Evolutionary conservation across 2,888 invertebrate species (phyloP).

Genomic region (Pollenia labialis): DNA sequence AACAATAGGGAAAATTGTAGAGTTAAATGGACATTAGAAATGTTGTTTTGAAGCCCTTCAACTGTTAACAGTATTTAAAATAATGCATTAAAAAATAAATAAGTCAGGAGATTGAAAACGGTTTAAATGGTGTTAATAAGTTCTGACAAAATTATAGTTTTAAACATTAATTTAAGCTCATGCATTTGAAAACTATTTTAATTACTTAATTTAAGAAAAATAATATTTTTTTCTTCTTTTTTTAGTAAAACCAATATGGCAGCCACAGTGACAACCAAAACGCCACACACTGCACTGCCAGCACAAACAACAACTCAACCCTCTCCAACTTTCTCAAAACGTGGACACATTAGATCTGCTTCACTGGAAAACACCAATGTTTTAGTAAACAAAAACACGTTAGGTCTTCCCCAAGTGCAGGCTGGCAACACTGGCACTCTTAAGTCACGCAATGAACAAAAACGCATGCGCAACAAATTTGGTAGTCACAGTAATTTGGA

Average conservation of each 20-base stretch:
- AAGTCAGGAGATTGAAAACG: too few species aligned
- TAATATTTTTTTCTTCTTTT: background rate
- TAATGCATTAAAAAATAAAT: too few species aligned
- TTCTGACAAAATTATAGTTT: too few species aligned
- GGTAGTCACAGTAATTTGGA: constrained; percentile 83
- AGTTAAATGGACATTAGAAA: too few species aligned
- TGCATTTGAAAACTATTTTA: background rate
- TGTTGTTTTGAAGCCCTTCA: too few species aligned
- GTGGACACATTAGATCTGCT: constrained; percentile 83
- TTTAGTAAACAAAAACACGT: constrained; percentile 79
- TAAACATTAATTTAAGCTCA: too few species aligned
- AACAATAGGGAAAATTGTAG: too few species aligned
- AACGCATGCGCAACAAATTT: constrained; percentile 82
- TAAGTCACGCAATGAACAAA: constrained; percentile 83
- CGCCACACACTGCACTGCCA: constrained; percentile 23
- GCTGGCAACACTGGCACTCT: constrained; percentile 80
- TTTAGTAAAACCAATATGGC: constrained; percentile 55
- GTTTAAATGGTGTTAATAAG: too few species aligned
- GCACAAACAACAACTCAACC: constrained; percentile 34
- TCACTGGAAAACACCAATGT: constrained; percentile 81
- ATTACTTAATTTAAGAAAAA: background rate
- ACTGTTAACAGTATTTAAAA: too few species aligned
- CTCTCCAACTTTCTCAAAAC: constrained; percentile 75
- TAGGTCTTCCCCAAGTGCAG: constrained; percentile 78
- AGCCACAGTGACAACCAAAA: constrained; percentile 53